Evolutionary conservation across 2,113 vertebrate genomes (phyloP).

Genomic region (Lipotes vexillifer): DNA sequence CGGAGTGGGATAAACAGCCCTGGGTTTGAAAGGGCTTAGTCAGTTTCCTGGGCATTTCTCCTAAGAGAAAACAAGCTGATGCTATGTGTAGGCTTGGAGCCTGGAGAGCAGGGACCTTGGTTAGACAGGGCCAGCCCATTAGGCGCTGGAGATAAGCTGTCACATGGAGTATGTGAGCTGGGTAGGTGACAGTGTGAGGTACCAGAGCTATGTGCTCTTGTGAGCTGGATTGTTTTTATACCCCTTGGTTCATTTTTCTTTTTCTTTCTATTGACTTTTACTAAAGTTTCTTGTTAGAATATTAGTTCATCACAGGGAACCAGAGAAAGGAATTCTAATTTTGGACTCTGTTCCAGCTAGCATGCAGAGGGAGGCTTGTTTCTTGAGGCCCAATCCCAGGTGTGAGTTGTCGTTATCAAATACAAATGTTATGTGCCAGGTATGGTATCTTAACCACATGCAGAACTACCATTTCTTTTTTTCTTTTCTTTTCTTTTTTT

Average conservation of each 20-base stretch:
- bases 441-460: background rate
- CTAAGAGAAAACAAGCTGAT: background rate
- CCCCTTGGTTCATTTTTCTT: background rate
- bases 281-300: conserved; percentile 12
- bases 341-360: background rate
- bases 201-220: background rate
- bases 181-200: background rate
- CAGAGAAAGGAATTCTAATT: background rate
- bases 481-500: too few relatives aligned
- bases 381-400: background rate
- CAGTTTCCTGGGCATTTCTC: background rate
- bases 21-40: background rate
- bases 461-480: background rate
- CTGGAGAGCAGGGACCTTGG: background rate
- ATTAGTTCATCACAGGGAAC: background rate
- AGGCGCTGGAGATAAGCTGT: background rate
- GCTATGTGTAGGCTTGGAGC: background rate
- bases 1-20: background rate
- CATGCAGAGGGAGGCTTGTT: background rate
- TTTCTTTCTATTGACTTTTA: background rate
- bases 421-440: background rate
- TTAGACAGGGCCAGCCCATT: background rate
- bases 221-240: background rate
- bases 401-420: background rate
- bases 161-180: background rate